Evolutionary conservation across 2,888 invertebrate species (phyloP).

Genomic region (Dorcus parallelipipedus): DNA sequence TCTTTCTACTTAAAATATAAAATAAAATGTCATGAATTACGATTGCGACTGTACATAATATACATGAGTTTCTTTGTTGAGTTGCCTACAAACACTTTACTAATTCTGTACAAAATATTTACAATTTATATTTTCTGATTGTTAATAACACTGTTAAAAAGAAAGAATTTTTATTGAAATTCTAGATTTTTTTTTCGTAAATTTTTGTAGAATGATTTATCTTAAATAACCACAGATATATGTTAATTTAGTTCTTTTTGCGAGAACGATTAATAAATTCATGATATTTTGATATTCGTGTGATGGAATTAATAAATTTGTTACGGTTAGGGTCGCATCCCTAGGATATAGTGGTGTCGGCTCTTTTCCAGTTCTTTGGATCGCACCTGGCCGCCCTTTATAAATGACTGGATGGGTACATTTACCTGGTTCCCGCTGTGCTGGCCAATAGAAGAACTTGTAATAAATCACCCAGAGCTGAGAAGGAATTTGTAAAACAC

Average conservation of each 20-base stretch:
- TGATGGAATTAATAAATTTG: slow-evolving; percentile 37
- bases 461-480: slow-evolving; percentile 49
- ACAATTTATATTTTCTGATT: no score
- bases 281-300: slow-evolving; percentile 23
- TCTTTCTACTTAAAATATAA: no score
- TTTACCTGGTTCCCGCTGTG: slow-evolving; percentile 43
- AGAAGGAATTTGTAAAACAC: slow-evolving; percentile 48
- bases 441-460: slow-evolving; percentile 46
- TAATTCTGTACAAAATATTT: no score
- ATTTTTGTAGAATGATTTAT: no score
- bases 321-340: slow-evolving; percentile 37
- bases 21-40: no score
- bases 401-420: slow-evolving; percentile 39
- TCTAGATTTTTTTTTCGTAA: no score
- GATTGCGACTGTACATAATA: no score
- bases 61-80: no score
- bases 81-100: no score
- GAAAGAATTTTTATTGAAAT: no score
- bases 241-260: not conserved
- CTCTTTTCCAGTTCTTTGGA: slow-evolving; percentile 35
- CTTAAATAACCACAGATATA: no score
- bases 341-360: slow-evolving; percentile 32
- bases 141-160: no score
- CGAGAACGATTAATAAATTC: slow-evolving; percentile 16
- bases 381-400: slow-evolving; percentile 41